These are phyloP conservation scores for Eledona agricola DNA, from an alignment of 2,888 invertebrate species.

Conservation along the genomic window DNA sequence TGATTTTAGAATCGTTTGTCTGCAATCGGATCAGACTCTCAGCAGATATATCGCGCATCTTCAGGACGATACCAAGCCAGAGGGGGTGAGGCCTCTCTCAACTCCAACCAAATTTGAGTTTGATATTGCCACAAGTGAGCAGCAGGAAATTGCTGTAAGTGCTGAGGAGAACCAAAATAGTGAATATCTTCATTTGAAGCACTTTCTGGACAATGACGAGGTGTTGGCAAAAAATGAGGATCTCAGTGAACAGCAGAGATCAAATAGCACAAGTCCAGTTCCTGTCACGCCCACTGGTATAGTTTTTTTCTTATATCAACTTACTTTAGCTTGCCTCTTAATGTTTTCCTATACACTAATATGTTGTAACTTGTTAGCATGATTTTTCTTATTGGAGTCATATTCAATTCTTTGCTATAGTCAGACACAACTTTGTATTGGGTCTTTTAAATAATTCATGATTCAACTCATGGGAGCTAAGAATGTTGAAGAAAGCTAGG, in stretches of 20 bases:
- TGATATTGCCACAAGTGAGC: slow-evolving; percentile 47
- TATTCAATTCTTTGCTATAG: too few relatives aligned
- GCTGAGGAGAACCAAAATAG: slow-evolving; percentile 54
- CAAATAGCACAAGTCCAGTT: slow-evolving; percentile 50
- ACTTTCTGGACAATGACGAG: slow-evolving; percentile 58
- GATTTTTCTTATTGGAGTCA: too few relatives aligned
- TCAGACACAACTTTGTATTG: too few relatives aligned
- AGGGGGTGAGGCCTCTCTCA: slow-evolving; percentile 42
- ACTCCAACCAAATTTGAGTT: slow-evolving; percentile 55
- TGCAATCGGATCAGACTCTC: slow-evolving; percentile 56
- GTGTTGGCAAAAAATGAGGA: slow-evolving; percentile 50
- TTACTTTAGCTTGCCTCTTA: not conserved
- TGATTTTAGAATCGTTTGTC: slow-evolving; percentile 55
- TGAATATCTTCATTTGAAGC: slow-evolving; percentile 57
- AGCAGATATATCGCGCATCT: slow-evolving; percentile 51
- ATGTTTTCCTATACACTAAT: too few relatives aligned
- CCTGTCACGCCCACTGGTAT: slow-evolving; percentile 35
- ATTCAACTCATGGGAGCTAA: too few relatives aligned
- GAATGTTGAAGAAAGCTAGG: too few relatives aligned
- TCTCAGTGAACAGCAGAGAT: slow-evolving; percentile 45
- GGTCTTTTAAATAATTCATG: too few relatives aligned
- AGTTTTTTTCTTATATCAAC: too few relatives aligned
- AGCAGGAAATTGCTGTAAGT: slow-evolving; percentile 47
- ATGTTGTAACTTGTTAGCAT: too few relatives aligned
- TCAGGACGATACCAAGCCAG: slow-evolving; percentile 45